phyloP scores from a whole-genome alignment of 2,888 invertebrate species.

The Chirona hameri region DNA sequence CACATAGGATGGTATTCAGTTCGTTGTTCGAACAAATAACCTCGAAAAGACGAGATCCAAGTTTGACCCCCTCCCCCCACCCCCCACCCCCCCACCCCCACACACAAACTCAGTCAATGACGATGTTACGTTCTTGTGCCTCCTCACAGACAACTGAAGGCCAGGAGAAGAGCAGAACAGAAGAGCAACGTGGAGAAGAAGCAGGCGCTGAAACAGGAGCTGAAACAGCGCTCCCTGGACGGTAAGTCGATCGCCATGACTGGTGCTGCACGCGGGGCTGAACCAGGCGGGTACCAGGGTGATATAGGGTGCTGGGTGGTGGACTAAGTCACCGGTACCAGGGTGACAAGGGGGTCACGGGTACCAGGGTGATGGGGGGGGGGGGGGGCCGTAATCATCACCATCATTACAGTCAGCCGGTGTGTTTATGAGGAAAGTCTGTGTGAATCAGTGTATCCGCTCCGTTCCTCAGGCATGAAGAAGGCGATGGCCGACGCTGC shows the following conservation, averaged over 20 bases:
- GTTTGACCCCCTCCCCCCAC: too few species aligned
- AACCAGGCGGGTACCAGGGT: background rate
- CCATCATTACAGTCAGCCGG: background rate
- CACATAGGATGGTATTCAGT: too few species aligned
- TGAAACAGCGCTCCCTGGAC: constrained; percentile 48
- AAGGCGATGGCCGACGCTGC: constrained; percentile 55
- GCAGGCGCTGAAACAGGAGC: constrained; percentile 51
- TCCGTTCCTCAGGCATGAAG: constrained; percentile 44
- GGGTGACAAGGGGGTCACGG: too few species aligned
- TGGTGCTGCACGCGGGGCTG: background rate
- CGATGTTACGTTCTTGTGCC: background rate
- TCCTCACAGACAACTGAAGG: background rate
- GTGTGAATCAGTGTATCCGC: background rate
- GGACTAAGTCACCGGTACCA: background rate
- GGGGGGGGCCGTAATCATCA: too few species aligned
- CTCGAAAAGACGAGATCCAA: too few species aligned
- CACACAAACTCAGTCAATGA: too few species aligned
- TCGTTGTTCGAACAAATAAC: too few species aligned
- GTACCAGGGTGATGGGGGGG: too few species aligned
- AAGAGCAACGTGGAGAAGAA: constrained; percentile 66
- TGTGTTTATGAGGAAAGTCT: background rate
- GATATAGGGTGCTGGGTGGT: background rate
- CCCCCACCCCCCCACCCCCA: too few species aligned
- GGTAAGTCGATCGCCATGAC: background rate
- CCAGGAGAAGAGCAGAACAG: constrained; percentile 47